Base-by-base conservation (phyloP, 2,888 invertebrate species). In the Frankliniella fusca region DNA sequence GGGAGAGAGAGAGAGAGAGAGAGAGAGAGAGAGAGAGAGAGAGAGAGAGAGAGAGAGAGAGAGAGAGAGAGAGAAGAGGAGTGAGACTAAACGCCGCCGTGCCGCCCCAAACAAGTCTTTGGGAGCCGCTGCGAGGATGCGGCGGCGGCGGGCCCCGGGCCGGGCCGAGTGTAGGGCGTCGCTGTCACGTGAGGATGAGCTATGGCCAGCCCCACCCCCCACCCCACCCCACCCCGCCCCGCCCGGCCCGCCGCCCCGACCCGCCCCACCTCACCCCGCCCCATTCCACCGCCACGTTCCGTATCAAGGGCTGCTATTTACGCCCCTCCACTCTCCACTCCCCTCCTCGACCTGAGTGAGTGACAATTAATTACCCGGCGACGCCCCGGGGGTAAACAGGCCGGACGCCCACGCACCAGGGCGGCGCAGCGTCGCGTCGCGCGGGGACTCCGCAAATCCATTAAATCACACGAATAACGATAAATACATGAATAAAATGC, bases 361-460 rank as follows among this genome's bases (percentile, higher is more conserved):
- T 76, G 70, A 76, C 70, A 76, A 76, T 76, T 76, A 76, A 76
- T 76, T 76, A 76, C 23, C 70, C 38, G 38, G 38, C 38, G 38
- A 38, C 38, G 27, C 70, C 70, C 23, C 27, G 70, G 10, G 70
- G 70, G 23, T 23, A 70, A 11, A 38, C 38, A 38, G 38, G 38
- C 38, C 38, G 38, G 38, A 61, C 61, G n/a, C 61, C 18, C 61
- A 61, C 61, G n/a, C n/a, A n/a, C n/a, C n/a, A n/a, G n/a, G n/a
- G n/a, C n/a, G n/a, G n/a, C n/a, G n/a, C 61, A 61, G 38, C 61
- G 61, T 61, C 61, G 38, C 38, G 38, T 5, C 3, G 5, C 61
- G 61, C 61, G 18, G 3, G 38, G 38, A 38, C 38, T 5, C 2
- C 61, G 18, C 18, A 15, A 1, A 15, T 61, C 20, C 61, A n/a